Conservation (phyloP, 1,140 invertebrate species). For the Thrips palmi region DNA sequence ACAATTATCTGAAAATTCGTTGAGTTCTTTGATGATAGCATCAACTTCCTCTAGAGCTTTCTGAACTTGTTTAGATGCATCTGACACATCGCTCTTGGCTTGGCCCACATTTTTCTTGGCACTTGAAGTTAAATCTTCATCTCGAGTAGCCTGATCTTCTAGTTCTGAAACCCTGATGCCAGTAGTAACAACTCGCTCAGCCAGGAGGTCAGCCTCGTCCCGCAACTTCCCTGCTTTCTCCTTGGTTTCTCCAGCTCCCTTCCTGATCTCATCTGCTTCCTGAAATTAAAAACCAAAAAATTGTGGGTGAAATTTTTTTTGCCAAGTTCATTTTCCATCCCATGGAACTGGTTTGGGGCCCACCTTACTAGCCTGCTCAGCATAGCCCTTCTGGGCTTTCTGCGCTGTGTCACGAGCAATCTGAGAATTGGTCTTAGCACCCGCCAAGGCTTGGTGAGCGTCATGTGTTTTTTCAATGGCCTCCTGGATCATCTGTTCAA, state of each 20-base stretch:
- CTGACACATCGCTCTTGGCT: constrained; percentile 61
- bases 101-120: constrained; percentile 62
- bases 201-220: constrained; percentile 57
- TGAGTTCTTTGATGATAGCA: constrained; percentile 59
- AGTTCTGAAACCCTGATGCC: constrained; percentile 46
- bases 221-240: constrained; percentile 49
- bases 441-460: constrained; percentile 35
- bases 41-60: constrained; percentile 61
- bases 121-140: background rate
- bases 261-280: constrained; percentile 56
- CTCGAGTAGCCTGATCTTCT: constrained; percentile 39
- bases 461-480: constrained; percentile 36
- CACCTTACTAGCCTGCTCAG: constrained; percentile 54
- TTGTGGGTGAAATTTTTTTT: background rate
- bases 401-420: constrained; percentile 55
- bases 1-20: constrained; percentile 57
- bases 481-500: constrained; percentile 38
- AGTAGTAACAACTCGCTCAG: constrained; percentile 47
- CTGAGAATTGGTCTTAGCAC: constrained; percentile 59
- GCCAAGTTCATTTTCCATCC: background rate
- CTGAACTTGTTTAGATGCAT: constrained; percentile 59
- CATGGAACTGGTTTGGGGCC: background rate
- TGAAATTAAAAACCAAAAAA: constrained; percentile 17
- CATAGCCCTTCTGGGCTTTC: constrained; percentile 50
- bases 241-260: constrained; percentile 56